Base-by-base conservation (phyloP, 2,113 vertebrate species). In the Lamprotornis superbus region DNA sequence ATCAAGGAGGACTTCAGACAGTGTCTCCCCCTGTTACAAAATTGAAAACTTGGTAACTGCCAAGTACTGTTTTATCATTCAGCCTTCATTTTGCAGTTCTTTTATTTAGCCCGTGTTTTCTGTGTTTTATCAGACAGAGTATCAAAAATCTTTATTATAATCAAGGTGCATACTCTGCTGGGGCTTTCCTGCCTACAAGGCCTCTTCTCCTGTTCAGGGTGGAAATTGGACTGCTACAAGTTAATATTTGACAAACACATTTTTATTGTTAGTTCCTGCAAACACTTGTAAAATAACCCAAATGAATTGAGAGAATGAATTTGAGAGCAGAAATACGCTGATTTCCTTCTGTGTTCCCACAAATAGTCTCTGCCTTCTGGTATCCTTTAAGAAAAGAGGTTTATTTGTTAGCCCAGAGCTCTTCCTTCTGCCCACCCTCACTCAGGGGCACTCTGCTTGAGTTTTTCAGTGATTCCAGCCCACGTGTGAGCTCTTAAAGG, bases 161-260 rank as follows among this genome's bases (percentile, higher is more conserved):
- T n/a, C 33, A 19, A 52, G 12, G 19, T 35, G 7, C 0, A 3
- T 7, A 6, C 7, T 60, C 14, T 85, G 3, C 10, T 73, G 9
- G 10, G 19, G 8, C 20, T 55, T 53, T n/a, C 30, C 42, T 50
- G 16, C 44, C 46, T 61, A 3, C 10, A 24, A 13, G 15, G 11
- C 12, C 33, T 35, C 4, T 17, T 39, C 9, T 65, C 9, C 17
- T 70, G 3, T 37, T 39, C 0, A 0, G 33, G 24, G 69, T 73
- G 22, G 37, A 78, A 50, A 82, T 16, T 1, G 7, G 46, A 9
- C 35, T 60, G 40, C 6, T 44, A 19, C 9, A 40, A 55, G 28
- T 50, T 50, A 5, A 4, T 15, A 7, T 76, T 71, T 60, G 35
- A n/a, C 40, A 69, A 65, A 40, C 9, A 3, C 5, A 5, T 31